Evolutionary conservation across 1,140 invertebrate genomes (phyloP), one percentile per base, ranked within the genome.

Genomic region (Anastrepha ludens): DNA sequence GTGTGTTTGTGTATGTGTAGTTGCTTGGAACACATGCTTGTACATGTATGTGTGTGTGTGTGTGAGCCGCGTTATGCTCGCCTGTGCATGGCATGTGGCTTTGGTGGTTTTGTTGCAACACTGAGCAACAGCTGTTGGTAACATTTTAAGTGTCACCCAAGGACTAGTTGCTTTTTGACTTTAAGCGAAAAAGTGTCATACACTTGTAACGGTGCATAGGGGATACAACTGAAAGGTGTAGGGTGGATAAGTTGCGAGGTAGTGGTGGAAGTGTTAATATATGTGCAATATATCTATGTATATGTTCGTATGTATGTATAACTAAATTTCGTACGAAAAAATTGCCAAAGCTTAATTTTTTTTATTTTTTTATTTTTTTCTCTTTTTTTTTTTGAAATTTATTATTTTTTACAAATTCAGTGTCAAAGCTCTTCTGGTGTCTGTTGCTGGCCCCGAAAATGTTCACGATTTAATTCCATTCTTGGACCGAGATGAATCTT

Each of bases 101-200:
- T 55, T 81, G 44, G 74, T n/a, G 74, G 74, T 81, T 81, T 81
- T 81, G 74, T 81, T 81, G 47, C 47, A 81, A 55, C 74, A 81
- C 17, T 55, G 17, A n/a, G 50, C 47, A 81, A 29, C 74, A 81
- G 74, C 74, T 81, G 74, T 81, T 81, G 50, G 74, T 81, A 81
- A 81, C 44, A 81, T 81, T 81, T 81, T 81, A 81, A 81, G 74
- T 81, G 74, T 44, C n/a, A 41, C 47, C 74, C 44, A 55, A 81
- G 74, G 74, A 81, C 74, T 29, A 81, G 74, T 81, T 81, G 74
- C 74, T 81, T 81, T 81, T 81, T 81, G 47, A 81, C 29, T 55
- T 81, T 17, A 47, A 81, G n/a, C 3, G 47, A 29, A 55, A 81
- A 58, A 58, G 20, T 81, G 74, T 81, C 47, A 55, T 50, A 29